Conservation (phyloP, 1,140 invertebrate species). For the Mesaphorura yosii region DNA sequence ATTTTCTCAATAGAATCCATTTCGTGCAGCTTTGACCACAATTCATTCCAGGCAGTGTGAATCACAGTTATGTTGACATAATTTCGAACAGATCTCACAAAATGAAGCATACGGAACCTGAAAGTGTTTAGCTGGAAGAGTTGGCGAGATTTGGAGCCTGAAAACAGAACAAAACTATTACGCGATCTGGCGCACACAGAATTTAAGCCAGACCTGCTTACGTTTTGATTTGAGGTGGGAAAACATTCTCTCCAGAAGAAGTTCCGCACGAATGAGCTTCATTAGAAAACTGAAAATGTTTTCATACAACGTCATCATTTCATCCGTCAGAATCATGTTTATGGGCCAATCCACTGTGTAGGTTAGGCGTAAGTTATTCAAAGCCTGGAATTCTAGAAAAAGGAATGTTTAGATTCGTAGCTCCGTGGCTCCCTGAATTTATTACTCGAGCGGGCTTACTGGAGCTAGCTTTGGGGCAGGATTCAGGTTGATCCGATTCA, state of each 20-base stretch:
- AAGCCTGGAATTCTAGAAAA: slow-evolving; percentile 19
- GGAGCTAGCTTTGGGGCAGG: no score
- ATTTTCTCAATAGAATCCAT: slow-evolving; percentile 24
- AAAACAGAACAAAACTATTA: neutral
- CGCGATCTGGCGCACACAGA: neutral
- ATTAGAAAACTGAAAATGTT: slow-evolving; percentile 19
- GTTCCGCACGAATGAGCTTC: slow-evolving; percentile 21
- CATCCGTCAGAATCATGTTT: slow-evolving; percentile 27
- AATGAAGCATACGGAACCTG: slow-evolving; percentile 22
- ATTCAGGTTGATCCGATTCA: no score
- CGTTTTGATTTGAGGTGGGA: slow-evolving; percentile 19
- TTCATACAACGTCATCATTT: slow-evolving; percentile 21
- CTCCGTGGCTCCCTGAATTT: no score
- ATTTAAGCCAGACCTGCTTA: slow-evolving; percentile 1
- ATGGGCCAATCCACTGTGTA: slow-evolving; percentile 28
- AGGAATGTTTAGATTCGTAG: no score
- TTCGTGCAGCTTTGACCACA: slow-evolving; percentile 12
- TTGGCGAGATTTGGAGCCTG: slow-evolving; percentile 16
- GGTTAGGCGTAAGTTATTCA: slow-evolving; percentile 14
- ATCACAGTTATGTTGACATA: slow-evolving; percentile 28
- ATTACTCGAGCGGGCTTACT: no score
- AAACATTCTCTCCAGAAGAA: slow-evolving; percentile 15
- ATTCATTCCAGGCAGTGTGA: slow-evolving; percentile 22
- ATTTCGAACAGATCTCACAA: slow-evolving; percentile 21
- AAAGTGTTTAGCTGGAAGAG: slow-evolving; percentile 10